Conservation (phyloP, 1,140 invertebrate species). For the Ooceraea biroi region DNA sequence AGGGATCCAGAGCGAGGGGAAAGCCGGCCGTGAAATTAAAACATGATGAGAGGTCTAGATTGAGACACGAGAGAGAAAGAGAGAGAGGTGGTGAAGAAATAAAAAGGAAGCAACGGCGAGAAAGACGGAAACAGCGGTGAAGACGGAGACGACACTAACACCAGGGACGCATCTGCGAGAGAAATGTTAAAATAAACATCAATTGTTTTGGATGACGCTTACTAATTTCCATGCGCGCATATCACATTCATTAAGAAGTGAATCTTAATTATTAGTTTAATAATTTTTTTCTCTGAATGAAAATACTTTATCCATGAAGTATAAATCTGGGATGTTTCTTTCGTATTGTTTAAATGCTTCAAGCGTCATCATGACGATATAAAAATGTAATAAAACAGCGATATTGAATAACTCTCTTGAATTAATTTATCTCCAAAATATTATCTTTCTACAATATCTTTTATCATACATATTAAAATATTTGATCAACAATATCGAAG, state of each 20-base stretch:
- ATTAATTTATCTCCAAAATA: not conserved
- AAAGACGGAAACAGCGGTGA: conserved; percentile 15
- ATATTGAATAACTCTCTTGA: not conserved
- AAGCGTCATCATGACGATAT: conserved; percentile 1
- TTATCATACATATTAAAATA: no score
- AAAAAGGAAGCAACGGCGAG: conserved; percentile 50
- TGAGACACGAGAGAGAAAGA: conserved; percentile 79
- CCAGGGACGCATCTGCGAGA: conserved; percentile 60
- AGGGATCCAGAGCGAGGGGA: conserved; percentile 75
- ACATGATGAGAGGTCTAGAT: conserved; percentile 83
- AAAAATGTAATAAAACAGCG: not conserved
- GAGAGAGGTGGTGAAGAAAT: conserved; percentile 58
- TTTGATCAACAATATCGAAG: not conserved
- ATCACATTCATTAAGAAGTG: not conserved
- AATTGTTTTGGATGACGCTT: conserved; percentile 23
- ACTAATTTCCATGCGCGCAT: not conserved
- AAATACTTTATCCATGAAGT: not conserved
- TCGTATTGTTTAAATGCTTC: not conserved
- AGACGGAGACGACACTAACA: conserved; percentile 45
- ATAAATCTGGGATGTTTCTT: not conserved
- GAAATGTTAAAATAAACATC: conserved; percentile 42
- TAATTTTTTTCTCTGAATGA: not conserved
- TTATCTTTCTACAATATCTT: not conserved
- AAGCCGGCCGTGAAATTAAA: conserved; percentile 84
- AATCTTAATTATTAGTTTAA: conserved; percentile 16